phyloP scores from a whole-genome alignment of 2,888 invertebrate species.

The Vannuccia rotundouncinata region DNA sequence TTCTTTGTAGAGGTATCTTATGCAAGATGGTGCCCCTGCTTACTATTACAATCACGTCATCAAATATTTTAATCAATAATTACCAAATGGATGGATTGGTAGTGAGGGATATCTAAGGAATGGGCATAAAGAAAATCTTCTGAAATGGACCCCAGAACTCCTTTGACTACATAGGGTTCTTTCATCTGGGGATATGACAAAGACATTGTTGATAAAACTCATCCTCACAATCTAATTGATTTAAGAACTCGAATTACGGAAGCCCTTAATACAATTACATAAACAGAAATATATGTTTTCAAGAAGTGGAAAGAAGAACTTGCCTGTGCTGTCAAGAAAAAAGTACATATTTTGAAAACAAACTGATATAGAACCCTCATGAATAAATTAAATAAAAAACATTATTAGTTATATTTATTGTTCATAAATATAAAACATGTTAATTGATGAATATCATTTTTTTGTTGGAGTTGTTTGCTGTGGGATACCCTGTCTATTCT shows the following conservation, averaged over 20 bases:
- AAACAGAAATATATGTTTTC: not conserved
- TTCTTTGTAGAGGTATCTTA: not conserved
- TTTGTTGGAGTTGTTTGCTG: too few relatives aligned
- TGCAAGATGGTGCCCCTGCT: not conserved
- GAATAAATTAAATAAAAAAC: too few relatives aligned
- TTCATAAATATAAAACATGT: too few relatives aligned
- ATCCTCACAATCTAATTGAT: not conserved
- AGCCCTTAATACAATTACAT: not conserved
- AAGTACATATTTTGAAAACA: not conserved
- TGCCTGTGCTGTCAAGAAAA: too few relatives aligned
- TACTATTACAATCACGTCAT: not conserved
- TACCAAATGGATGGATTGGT: not conserved
- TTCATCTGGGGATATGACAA: not conserved
- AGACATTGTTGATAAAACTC: not conserved
- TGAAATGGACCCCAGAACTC: not conserved
- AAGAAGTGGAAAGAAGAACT: not conserved
- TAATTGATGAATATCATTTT: too few relatives aligned
- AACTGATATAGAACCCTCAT: too few relatives aligned
- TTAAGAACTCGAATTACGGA: not conserved
- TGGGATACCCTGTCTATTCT: too few relatives aligned
- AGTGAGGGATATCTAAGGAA: not conserved
- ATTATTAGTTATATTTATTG: too few relatives aligned
- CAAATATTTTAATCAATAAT: not conserved
- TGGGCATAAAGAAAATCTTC: not conserved
- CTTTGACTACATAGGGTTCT: not conserved